Base-by-base conservation (phyloP, 2,888 invertebrate genomes). In the Drosophila quinaria region DNA sequence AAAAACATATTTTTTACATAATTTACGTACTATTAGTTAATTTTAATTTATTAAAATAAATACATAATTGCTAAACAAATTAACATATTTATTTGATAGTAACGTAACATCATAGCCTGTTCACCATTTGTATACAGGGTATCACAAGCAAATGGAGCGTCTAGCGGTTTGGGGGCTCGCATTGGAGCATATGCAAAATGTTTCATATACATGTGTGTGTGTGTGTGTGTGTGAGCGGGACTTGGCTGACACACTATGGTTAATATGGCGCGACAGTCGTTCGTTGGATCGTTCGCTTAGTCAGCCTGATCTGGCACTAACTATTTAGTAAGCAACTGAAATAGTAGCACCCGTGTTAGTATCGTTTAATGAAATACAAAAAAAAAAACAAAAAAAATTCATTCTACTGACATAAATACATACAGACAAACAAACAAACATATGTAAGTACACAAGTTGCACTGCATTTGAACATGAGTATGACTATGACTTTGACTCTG, bases 301-400 rank as follows among this genome's bases (percentile, higher is more conserved):
- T 86, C 90, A 87, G 90, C 80, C 86, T 68, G 82, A 74, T 85
- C 54, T 64, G 79, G 65, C 85, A 82, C 80, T 89, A 86, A 87
- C 86, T 87, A 82, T 87, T 89, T 89, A 86, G 89, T 89, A 89
- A 85, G 86, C 88, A 89, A 85, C 82, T 86, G 85, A 89, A 86
- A 89, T 88, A 89, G 88, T 89, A 86, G 90, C 86, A 86, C 90
- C 86, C 87, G 86, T 82, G 86, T 86, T 86, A 89, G 85, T 85
- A 85, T 72, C 86, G 62, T 64, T 80, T 81, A 82, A 89, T 75
- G 89, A 81, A 85, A 87, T 70, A 78, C 52, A 74, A 56, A 65
- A 62, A 75, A 13, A 15, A 15, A 25, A 37, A 11, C 17, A 4
- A 37, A 35, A 56, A 22, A 10, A 42, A 50, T 3, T 19, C 17